Conservation (phyloP, 2,113 vertebrate species). For the Leucosticte australis region DNA sequence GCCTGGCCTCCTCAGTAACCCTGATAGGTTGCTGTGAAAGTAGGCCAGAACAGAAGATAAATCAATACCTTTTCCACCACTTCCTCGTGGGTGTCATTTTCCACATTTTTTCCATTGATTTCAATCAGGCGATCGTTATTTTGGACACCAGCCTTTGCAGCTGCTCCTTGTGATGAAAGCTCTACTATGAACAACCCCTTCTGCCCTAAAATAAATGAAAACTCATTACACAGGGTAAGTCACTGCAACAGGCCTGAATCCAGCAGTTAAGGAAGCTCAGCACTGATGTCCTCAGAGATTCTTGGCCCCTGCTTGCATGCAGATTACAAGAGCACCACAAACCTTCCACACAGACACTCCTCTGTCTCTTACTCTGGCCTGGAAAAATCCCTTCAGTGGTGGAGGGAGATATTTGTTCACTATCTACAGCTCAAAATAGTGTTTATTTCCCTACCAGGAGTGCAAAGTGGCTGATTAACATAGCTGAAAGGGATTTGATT, state of each 20-base stretch:
- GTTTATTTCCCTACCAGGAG: not conserved
- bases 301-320: not conserved
- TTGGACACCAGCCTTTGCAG: conserved; percentile 84
- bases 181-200: conserved; percentile 82
- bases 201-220: conserved; percentile 70
- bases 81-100: conserved; percentile 78
- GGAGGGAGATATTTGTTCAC: not conserved
- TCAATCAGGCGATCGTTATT: conserved; percentile 84
- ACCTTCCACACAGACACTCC: not conserved
- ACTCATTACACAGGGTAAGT: not conserved
- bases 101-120: conserved; percentile 87
- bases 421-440: not conserved
- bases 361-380: not conserved
- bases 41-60: not conserved
- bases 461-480: not conserved
- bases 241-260: not conserved
- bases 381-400: not conserved
- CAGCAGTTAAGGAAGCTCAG: not conserved
- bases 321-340: not conserved
- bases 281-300: not conserved
- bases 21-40: not conserved
- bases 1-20: not conserved
- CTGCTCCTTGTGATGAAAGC: conserved; percentile 74
- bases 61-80: conserved; percentile 80
- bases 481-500: not conserved